A percentile compares a stretch with the other conserved stretches of the same genome.
phyloP scores from a whole-genome alignment of 2,113 vertebrate genomes.

The Zosterops japonicus region DNA sequence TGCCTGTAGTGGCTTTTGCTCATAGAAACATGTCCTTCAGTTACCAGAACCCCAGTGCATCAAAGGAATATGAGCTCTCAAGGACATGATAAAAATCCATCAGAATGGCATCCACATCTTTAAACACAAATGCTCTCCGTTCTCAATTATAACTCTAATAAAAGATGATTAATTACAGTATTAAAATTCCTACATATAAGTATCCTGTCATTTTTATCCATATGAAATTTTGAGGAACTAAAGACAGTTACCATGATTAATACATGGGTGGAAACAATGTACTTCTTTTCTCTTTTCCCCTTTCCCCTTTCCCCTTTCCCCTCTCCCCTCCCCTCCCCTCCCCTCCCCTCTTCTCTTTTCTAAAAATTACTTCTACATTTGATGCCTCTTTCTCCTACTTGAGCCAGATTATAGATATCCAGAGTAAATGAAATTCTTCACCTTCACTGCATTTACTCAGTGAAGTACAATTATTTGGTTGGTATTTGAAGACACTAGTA shows the following conservation, averaged over 20 bases:
- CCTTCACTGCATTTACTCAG: neutral
- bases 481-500: neutral
- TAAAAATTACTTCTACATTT: neutral
- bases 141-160: neutral
- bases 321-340: too few species aligned
- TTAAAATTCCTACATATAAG: neutral
- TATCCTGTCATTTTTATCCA: neutral
- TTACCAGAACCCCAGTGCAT: neutral
- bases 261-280: neutral
- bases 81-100: neutral
- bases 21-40: neutral
- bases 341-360: too few species aligned
- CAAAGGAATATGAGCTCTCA: neutral
- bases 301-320: rapidly evolving
- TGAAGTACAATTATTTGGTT: neutral
- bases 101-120: neutral
- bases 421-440: neutral
- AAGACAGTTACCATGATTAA: neutral
- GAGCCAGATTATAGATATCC: neutral
- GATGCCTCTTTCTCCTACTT: neutral
- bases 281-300: too few species aligned
- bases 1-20: neutral
- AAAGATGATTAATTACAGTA: neutral
- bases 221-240: neutral
- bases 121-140: neutral